A percentile compares a stretch with the other conserved stretches of the same genome.
Evolutionary conservation across 2,797 vertebrate species (phyloP).

Genomic region (Micrastur ruficollis): DNA sequence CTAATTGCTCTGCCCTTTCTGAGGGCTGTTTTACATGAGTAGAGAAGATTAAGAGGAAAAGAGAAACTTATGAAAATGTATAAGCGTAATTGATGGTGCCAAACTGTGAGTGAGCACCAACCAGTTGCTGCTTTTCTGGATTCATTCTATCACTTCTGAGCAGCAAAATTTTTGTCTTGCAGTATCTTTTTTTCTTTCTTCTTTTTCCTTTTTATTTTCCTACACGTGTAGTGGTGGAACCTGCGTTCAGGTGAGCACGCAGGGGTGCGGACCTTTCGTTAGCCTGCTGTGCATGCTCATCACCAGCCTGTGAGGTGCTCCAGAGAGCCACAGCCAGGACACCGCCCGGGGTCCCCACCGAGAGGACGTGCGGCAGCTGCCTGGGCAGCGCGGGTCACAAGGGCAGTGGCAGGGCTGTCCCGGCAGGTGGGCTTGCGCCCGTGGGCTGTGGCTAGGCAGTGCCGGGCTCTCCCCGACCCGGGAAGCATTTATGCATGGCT

Average conservation of each 20-base stretch:
- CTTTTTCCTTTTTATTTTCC: background rate
- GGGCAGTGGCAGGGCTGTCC: background rate
- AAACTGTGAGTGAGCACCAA: background rate
- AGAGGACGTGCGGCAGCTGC: background rate
- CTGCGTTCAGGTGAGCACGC: background rate
- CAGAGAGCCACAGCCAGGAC: background rate
- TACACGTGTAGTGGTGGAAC: background rate
- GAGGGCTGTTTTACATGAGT: background rate
- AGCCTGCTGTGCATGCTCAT: no score
- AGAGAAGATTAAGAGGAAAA: background rate
- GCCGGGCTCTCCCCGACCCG: accelerated
- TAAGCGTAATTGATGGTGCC: background rate
- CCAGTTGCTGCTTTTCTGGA: background rate
- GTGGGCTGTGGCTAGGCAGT: background rate
- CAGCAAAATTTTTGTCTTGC: background rate
- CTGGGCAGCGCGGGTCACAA: background rate
- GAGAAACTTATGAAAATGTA: background rate
- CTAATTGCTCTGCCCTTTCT: background rate
- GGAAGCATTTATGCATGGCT: background rate
- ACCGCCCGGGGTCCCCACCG: accelerated
- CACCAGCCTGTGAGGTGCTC: background rate
- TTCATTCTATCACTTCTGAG: background rate
- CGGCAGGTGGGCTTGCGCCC: background rate
- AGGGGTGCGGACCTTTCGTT: background rate
- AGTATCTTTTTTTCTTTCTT: background rate